Conservation (phyloP, 2,888 invertebrate genomes). For the Lordiphosa fenestrarum region DNA sequence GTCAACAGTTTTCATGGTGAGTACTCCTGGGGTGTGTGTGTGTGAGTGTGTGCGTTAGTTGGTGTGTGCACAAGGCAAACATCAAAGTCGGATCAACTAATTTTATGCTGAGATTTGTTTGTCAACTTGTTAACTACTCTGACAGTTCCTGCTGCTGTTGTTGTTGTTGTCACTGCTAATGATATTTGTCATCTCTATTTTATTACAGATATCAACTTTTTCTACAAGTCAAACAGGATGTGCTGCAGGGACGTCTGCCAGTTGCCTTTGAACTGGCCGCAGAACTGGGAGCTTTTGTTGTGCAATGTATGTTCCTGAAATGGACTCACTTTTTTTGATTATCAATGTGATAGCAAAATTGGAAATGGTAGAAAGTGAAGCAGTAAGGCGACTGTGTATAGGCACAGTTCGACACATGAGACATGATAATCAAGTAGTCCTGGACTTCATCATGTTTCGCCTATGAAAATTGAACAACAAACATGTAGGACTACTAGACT, state of each 20-base stretch:
- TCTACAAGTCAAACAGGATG: constrained; percentile 97
- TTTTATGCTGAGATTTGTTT: constrained; percentile 57
- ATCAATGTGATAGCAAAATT: too few relatives aligned
- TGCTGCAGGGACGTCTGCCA: constrained; percentile 95
- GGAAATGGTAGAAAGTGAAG: too few relatives aligned
- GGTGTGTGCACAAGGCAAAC: constrained; percentile 56
- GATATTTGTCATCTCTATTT: constrained; percentile 45
- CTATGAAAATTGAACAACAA: too few relatives aligned
- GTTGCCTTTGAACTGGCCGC: constrained; percentile 94
- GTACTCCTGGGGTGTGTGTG: constrained; percentile 15
- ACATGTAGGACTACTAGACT: too few relatives aligned
- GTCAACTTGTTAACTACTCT: constrained; percentile 49
- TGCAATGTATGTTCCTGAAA: constrained; percentile 90
- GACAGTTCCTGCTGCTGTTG: constrained; percentile 12
- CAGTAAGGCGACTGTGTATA: too few relatives aligned
- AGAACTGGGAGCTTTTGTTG: constrained; percentile 94
- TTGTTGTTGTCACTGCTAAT: constrained; percentile 39
- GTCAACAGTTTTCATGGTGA: constrained; percentile 42
- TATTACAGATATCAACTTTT: constrained; percentile 95
- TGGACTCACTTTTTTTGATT: not conserved
- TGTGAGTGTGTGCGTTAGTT: constrained; percentile 3
- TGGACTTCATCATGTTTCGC: too few relatives aligned
- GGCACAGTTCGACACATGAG: too few relatives aligned
- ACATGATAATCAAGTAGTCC: too few relatives aligned
- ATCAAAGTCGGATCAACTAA: constrained; percentile 50